Conservation (phyloP, 2,797 vertebrate species). For the Graptemys geographica region DNA sequence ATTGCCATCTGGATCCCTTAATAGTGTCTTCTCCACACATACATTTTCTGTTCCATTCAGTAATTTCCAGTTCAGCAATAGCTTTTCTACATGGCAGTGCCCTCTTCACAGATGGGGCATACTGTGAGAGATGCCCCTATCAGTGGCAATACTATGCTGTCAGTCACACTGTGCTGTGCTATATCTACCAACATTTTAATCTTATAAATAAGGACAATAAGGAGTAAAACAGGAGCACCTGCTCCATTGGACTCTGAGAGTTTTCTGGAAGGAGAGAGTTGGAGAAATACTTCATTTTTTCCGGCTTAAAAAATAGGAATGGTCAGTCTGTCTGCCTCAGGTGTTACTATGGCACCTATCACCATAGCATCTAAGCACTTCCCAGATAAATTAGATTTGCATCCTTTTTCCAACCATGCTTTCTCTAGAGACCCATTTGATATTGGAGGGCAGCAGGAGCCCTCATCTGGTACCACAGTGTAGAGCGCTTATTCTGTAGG, state of each 20-base stretch:
- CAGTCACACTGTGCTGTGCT: neutral
- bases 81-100: conserved; percentile 51
- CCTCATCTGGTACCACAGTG: neutral
- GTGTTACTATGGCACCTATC: neutral
- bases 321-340: neutral
- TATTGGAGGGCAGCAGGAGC: neutral
- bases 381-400: neutral
- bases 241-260: neutral
- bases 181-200: neutral
- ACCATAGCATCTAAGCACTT: neutral
- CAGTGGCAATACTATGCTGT: neutral
- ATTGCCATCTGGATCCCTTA: conserved; percentile 54
- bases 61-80: conserved; percentile 20
- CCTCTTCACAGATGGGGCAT: neutral
- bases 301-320: neutral
- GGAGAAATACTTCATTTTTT: neutral
- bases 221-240: neutral
- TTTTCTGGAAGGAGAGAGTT: neutral
- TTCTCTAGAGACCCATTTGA: neutral
- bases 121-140: neutral
- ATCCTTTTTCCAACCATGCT: neutral
- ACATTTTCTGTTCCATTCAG: conserved; percentile 61
- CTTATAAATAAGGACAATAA: neutral
- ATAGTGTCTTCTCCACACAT: conserved; percentile 36
- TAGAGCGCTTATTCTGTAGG: neutral